Base-by-base conservation (phyloP, 2,888 invertebrate species). In the Rugalucina vietnamica region DNA sequence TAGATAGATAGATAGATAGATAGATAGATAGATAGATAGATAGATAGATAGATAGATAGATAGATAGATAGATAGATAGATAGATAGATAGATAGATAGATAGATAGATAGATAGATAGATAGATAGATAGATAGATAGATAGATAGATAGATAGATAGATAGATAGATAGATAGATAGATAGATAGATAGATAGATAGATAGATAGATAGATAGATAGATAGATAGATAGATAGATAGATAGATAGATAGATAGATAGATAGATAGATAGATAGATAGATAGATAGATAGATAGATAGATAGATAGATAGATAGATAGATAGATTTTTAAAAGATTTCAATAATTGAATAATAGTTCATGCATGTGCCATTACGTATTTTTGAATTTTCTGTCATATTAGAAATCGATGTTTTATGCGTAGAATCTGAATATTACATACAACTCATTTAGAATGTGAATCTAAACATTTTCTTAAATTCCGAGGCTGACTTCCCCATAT, bases 1-100 rank as follows among this genome's bases (percentile, higher is more conserved):
- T 54, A 54, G 54, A 54, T 54, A 54, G 54, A 54, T 54, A 54
- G 54, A 54, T 54, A 54, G 54, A 54, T 54, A 54, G 54, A 54
- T 54, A 54, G 54, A 54, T 54, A 54, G 54, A 54, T 54, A 54
- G 54, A 54, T 54, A 54, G 54, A 54, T 54, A 54, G 54, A 54
- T 60, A 60, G 60, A 60, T 60, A 60, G 60, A 60, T 60, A 60
- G 60, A 60, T 60, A 60, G 60, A 60, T 60, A 60, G 60, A 60
- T 60, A 60, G 60, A 60, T 60, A 60, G 60, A 60, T 60, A 60
- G 60, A 60, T 60, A 60, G 60, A 60, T 60, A 60, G 60, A 60
- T 60, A 60, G 60, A 60, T 60, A 60, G 60, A 60, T 60, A 60
- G 60, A 60, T 60, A 60, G 60, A 60, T 60, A 60, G 60, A 60